Percentiles rank a stretch among this genome's conserved stretches.
Evolutionary conservation across 2,888 invertebrate genomes (phyloP).

Genomic region (Volucella inflata): DNA sequence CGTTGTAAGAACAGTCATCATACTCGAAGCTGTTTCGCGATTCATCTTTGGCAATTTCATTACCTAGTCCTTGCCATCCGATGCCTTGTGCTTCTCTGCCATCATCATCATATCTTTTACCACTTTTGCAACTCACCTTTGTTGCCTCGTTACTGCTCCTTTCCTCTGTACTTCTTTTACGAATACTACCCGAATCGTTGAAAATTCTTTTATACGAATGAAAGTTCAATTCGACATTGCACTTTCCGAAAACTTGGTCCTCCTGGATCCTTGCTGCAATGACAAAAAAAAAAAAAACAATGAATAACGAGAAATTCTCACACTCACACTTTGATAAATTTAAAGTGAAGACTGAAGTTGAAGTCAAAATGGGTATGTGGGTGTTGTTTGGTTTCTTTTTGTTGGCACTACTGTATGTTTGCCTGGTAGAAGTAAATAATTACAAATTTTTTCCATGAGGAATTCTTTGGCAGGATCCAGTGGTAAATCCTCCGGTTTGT

Average conservation of each 20-base stretch:
- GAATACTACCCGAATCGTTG: slow-evolving; percentile 3
- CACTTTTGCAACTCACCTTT: background rate
- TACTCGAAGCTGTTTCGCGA: slow-evolving; percentile 7
- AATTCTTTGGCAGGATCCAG: slow-evolving; percentile 82
- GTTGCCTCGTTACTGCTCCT: slow-evolving; percentile 49
- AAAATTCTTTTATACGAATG: slow-evolving; percentile 77
- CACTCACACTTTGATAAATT: slow-evolving; percentile 5
- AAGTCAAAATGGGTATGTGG: background rate
- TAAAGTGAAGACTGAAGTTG: background rate
- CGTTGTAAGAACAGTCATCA: slow-evolving; percentile 62
- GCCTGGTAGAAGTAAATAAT: slow-evolving; percentile 54
- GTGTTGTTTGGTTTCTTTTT: too few relatives aligned
- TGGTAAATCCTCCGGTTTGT: slow-evolving; percentile 82
- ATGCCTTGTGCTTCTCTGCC: slow-evolving; percentile 3
- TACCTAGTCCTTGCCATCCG: slow-evolving; percentile 12
- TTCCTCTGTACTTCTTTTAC: slow-evolving; percentile 68
- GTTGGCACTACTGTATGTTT: too few relatives aligned
- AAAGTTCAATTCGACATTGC: slow-evolving; percentile 81
- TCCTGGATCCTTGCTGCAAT: slow-evolving; percentile 81
- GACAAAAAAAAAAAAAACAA: slow-evolving; percentile 25
- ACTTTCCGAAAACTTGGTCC: slow-evolving; percentile 80
- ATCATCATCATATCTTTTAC: background rate
- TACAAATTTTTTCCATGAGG: slow-evolving; percentile 81
- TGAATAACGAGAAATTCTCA: slow-evolving; percentile 1
- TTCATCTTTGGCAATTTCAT: background rate